Percentiles rank a stretch among this genome's conserved stretches.
Conservation (phyloP, 2,113 vertebrate genomes). For the Rhinolophus sinicus region DNA sequence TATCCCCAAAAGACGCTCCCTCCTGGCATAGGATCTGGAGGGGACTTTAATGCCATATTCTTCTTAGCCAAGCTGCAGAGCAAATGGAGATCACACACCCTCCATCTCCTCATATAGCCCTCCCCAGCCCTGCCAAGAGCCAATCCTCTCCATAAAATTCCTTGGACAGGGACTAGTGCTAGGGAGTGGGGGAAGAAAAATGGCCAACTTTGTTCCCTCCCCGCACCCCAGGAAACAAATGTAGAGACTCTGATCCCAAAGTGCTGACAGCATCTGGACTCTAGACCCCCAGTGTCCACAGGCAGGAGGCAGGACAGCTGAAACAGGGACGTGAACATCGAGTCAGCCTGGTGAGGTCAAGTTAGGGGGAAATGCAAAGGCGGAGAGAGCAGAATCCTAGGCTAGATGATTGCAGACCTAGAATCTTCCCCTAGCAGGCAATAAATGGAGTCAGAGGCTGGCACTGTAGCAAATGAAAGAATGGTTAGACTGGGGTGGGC, state of each 20-base stretch:
- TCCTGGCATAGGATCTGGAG: background rate
- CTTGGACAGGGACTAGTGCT: background rate
- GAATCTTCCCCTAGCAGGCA: background rate
- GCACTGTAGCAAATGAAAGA: background rate
- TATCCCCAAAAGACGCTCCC: background rate
- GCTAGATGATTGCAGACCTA: background rate
- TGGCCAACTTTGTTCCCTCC: background rate
- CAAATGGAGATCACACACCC: background rate
- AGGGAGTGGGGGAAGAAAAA: background rate
- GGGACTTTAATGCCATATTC: background rate
- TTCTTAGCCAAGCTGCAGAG: background rate
- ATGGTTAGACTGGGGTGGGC: background rate
- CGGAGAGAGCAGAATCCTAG: background rate
- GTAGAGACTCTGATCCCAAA: slow-evolving; percentile 18
- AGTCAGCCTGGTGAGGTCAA: background rate
- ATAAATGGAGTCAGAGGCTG: background rate
- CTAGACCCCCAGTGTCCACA: background rate
- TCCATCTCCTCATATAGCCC: background rate
- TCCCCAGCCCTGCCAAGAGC: background rate
- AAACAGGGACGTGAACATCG: background rate
- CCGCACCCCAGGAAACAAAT: background rate
- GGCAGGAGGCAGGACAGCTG: background rate
- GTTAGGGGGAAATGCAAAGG: background rate
- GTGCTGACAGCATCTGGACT: slow-evolving; percentile 24
- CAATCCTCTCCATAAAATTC: background rate